Conservation (phyloP, 2,888 invertebrate species). For the Nephrotoma flavescens region DNA sequence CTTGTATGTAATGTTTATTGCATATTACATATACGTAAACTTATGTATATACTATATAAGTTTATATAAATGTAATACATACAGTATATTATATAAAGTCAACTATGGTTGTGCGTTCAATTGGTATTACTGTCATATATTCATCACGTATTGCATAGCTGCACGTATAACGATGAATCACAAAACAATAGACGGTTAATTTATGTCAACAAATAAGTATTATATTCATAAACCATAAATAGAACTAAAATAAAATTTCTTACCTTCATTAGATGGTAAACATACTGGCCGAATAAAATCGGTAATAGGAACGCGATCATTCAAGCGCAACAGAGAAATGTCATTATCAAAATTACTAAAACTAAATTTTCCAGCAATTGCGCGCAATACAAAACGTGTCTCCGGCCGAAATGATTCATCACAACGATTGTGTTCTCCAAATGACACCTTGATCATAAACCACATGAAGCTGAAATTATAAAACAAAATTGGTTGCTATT, state of each 20-base stretch:
- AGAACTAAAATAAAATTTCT: slow-evolving; percentile 17
- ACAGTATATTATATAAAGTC: no score
- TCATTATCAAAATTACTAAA: slow-evolving; percentile 79
- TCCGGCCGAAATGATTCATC: slow-evolving; percentile 55
- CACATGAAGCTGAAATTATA: slow-evolving; percentile 58
- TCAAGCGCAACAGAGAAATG: slow-evolving; percentile 65
- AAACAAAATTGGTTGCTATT: neutral
- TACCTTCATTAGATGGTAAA: slow-evolving; percentile 52
- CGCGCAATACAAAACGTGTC: slow-evolving; percentile 62
- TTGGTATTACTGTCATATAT: no score
- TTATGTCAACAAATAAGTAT: no score
- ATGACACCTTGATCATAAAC: slow-evolving; percentile 83
- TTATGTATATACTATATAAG: no score
- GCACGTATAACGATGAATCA: no score
- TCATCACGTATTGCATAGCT: no score
- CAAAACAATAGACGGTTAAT: no score
- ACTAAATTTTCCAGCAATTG: slow-evolving; percentile 66
- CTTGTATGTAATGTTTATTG: no score
- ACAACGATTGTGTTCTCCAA: slow-evolving; percentile 78
- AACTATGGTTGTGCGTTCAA: no score
- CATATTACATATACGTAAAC: no score
- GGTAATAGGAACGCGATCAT: slow-evolving; percentile 65
- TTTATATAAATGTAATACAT: no score
- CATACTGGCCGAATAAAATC: slow-evolving; percentile 72
- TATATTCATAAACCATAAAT: no score